Percentiles rank a stretch among this genome's conserved stretches.
These are phyloP conservation scores for Zhuqinia jingwanae DNA, from an alignment of 2,888 invertebrate genomes.

Conservation along the genomic window DNA sequence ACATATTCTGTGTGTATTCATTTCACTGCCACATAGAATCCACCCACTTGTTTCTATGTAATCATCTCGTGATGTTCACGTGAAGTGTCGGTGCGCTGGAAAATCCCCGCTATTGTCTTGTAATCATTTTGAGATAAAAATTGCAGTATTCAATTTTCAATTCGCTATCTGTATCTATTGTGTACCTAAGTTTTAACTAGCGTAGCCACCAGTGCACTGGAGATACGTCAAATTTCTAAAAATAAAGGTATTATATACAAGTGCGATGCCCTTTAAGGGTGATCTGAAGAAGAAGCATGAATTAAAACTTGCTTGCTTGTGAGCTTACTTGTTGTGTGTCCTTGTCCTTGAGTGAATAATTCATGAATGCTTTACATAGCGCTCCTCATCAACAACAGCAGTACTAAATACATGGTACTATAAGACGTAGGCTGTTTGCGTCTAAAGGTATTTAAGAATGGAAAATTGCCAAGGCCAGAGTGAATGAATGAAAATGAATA, in stretches of 20 bases:
- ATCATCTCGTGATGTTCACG: conserved; percentile 27
- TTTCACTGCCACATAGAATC: not conserved
- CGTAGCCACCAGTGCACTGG: not conserved
- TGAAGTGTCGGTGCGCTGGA: not conserved
- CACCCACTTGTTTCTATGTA: not conserved
- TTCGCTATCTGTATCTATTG: no score
- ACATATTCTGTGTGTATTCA: no score
- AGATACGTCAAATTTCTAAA: not conserved
- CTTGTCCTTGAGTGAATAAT: conserved; percentile 3
- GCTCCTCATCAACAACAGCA: not conserved
- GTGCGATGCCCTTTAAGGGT: not conserved
- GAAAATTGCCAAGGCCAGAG: not conserved
- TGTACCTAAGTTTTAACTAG: no score
- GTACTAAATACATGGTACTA: not conserved
- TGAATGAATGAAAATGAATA: no score
- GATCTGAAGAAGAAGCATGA: not conserved
- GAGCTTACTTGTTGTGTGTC: not conserved
- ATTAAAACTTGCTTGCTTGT: no score
- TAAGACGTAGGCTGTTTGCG: no score
- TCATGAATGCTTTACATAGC: no score
- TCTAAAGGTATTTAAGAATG: not conserved
- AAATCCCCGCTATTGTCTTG: not conserved
- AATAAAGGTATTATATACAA: not conserved
- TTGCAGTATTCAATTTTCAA: not conserved
- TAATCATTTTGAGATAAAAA: not conserved